A percentile compares a stretch with the other conserved stretches of the same genome.
These are phyloP conservation scores for Brachyptera risi DNA, from an alignment of 2,888 invertebrate genomes.

Conservation along the genomic window DNA sequence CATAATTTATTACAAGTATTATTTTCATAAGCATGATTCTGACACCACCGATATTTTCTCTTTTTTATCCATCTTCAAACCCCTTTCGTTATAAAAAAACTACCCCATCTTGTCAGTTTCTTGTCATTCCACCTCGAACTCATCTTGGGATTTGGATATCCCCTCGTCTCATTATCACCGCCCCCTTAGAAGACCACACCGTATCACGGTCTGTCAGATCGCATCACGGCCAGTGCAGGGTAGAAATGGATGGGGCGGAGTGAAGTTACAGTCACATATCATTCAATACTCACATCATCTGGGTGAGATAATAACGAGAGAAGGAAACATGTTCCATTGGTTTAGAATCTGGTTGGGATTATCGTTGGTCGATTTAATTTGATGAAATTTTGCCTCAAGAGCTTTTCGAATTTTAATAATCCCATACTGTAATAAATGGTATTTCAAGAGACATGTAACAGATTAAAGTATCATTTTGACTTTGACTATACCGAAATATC, in stretches of 20 bases:
- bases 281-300: no score
- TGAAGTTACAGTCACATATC: background rate
- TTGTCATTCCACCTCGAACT: conserved; percentile 1
- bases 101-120: background rate
- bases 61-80: background rate
- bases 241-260: background rate
- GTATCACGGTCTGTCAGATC: conserved; percentile 22
- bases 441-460: no score
- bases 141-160: conserved; percentile 9
- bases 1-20: conserved; percentile 19
- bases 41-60: conserved; percentile 4
- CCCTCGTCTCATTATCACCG: conserved; percentile 12
- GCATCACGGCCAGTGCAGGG: conserved; percentile 9
- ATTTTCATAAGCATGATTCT: conserved; percentile 18
- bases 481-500: no score
- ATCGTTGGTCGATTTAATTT: no score
- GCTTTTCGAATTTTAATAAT: no score
- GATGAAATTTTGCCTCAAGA: no score
- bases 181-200: background rate
- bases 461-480: no score
- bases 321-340: no score
- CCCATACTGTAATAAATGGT: no score
- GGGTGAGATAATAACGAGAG: no score
- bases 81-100: background rate
- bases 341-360: no score